Percentiles rank a stretch among this genome's conserved stretches.
Conservation (phyloP, 2,888 invertebrate species). For the Fissipunctia ypsillon region DNA sequence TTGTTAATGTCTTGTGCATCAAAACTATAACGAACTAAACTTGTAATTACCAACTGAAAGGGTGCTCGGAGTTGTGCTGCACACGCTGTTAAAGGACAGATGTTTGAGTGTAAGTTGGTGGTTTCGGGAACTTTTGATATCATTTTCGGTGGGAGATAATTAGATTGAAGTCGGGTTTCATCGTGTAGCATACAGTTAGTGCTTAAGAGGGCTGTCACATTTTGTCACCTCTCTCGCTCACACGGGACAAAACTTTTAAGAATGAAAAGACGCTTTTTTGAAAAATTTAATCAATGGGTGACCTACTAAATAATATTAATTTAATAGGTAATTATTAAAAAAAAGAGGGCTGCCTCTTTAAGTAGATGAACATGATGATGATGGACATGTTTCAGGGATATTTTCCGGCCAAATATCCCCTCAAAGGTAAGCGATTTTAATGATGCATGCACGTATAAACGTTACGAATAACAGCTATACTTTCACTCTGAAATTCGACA, state of each 20-base stretch:
- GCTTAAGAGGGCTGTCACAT: no score
- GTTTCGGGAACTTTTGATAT: constrained; percentile 5
- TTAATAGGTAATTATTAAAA: no score
- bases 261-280: no score
- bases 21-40: constrained; percentile 56
- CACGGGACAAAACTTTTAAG: no score
- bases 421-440: constrained; percentile 1
- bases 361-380: no score
- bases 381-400: not conserved
- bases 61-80: constrained; percentile 28
- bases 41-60: constrained; percentile 55
- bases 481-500: not conserved
- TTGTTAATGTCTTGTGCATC: constrained; percentile 72
- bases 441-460: not conserved
- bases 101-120: not conserved
- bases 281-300: no score
- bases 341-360: no score
- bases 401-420: not conserved
- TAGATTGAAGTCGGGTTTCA: not conserved
- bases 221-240: no score
- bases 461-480: not conserved
- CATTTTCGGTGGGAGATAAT: not conserved
- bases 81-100: constrained; percentile 4
- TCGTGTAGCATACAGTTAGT: not conserved
- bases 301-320: no score